Evolutionary conservation across 2,888 invertebrate genomes (phyloP).

Genomic region (Hemistola chrysoprasaria): DNA sequence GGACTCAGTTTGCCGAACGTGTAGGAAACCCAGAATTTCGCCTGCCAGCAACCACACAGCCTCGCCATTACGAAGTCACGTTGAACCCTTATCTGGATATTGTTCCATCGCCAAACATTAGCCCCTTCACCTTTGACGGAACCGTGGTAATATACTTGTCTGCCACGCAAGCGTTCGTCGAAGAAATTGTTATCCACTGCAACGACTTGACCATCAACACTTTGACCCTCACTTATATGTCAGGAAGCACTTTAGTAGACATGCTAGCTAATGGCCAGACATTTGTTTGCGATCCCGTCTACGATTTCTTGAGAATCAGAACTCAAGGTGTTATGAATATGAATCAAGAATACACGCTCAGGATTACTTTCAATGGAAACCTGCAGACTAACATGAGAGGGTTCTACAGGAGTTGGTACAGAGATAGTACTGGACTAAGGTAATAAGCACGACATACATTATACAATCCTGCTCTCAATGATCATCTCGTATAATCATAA

Average conservation of each 20-base stretch:
- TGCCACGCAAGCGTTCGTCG: slow-evolving; percentile 36
- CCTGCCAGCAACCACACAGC: slow-evolving; percentile 71
- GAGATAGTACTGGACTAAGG: slow-evolving; percentile 77
- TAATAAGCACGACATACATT: no score
- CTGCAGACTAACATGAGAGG: slow-evolving; percentile 88
- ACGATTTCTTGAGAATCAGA: slow-evolving; percentile 53
- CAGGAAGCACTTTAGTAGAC: slow-evolving; percentile 7
- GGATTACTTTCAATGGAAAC: slow-evolving; percentile 85
- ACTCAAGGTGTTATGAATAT: slow-evolving; percentile 33
- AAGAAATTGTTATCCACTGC: slow-evolving; percentile 63
- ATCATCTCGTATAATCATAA: no score
- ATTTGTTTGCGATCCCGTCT: slow-evolving; percentile 48
- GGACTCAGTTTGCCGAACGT: slow-evolving; percentile 48
- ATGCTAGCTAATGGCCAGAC: slow-evolving; percentile 36
- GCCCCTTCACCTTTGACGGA: slow-evolving; percentile 69
- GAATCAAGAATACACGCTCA: slow-evolving; percentile 79
- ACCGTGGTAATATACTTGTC: slow-evolving; percentile 52
- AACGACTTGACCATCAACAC: slow-evolving; percentile 58
- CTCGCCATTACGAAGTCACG: slow-evolving; percentile 76
- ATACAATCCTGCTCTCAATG: no score
- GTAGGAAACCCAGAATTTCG: slow-evolving; percentile 60
- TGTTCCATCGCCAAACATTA: slow-evolving; percentile 28
- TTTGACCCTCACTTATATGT: slow-evolving; percentile 53
- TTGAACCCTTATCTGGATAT: slow-evolving; percentile 74
- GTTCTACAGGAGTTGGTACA: slow-evolving; percentile 91